Evolutionary conservation across 2,113 vertebrate genomes (phyloP).

Genomic region (Nycticebus coucang): DNA sequence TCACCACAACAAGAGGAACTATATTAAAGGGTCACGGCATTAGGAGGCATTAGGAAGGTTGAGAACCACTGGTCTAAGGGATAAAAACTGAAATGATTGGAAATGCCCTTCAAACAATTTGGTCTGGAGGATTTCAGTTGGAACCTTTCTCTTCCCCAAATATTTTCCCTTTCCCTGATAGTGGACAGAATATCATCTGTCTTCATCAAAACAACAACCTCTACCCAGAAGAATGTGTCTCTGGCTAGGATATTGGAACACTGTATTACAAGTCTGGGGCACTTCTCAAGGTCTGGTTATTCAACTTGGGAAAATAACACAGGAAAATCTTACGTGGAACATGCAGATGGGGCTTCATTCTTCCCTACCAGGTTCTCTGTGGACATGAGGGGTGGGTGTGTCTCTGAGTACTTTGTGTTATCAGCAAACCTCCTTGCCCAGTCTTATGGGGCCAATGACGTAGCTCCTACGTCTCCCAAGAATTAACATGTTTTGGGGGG

Average conservation of each 20-base stretch:
- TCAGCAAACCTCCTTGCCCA: background rate
- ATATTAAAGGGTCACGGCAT: too few species aligned
- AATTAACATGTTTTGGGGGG: background rate
- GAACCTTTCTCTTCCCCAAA: background rate
- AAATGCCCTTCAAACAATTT: background rate
- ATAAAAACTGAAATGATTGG: background rate
- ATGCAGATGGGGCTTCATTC: background rate
- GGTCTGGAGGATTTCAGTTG: background rate
- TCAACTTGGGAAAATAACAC: background rate
- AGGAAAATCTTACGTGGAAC: too few species aligned
- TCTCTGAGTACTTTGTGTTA: background rate
- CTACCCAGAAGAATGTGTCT: background rate
- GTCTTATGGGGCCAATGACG: background rate
- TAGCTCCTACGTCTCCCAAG: background rate
- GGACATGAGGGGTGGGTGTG: fast-evolving
- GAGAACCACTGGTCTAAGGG: background rate
- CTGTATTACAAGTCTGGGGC: background rate
- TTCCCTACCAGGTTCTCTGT: background rate
- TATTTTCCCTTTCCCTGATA: background rate
- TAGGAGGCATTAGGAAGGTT: too few species aligned
- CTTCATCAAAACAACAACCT: background rate
- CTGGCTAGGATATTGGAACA: background rate
- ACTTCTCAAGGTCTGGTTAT: background rate
- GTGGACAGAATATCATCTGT: background rate
- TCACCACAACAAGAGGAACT: too few species aligned